A percentile compares a stretch with the other conserved stretches of the same genome.
Evolutionary conservation across 2,113 vertebrate genomes (phyloP).

Genomic region (Dipodomys ordii): DNA sequence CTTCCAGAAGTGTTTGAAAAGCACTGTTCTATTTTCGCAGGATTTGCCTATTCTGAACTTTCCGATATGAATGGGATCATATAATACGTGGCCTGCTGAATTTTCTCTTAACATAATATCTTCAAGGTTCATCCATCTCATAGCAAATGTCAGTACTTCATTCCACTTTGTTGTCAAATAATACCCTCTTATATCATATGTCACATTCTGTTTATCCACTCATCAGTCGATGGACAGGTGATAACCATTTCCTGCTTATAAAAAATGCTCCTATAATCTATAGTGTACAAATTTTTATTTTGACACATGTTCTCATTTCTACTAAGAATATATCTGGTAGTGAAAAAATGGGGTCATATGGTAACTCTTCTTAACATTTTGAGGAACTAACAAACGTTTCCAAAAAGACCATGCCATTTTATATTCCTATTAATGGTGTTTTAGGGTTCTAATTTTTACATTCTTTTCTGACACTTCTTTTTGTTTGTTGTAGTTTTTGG

Average conservation of each 20-base stretch:
- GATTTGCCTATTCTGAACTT: neutral
- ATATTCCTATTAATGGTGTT: neutral
- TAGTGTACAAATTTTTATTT: neutral
- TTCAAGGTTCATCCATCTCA: neutral
- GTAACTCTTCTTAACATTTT: slow-evolving; percentile 8
- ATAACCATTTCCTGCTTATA: neutral
- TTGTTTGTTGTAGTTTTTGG: neutral
- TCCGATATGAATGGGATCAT: neutral
- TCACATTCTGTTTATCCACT: neutral
- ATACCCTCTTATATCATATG: neutral
- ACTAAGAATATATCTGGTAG: neutral
- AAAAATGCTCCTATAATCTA: neutral
- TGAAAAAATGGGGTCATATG: neutral
- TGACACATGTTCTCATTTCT: neutral
- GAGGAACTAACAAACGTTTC: neutral
- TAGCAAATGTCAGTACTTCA: neutral
- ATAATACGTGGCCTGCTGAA: neutral
- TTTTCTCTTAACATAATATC: neutral
- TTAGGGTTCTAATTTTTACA: neutral
- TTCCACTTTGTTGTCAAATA: neutral
- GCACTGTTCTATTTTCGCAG: neutral
- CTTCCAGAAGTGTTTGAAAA: neutral
- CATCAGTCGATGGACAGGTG: neutral
- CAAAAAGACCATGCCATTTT: neutral
- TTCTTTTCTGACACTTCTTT: neutral